Evolutionary conservation across 1,140 invertebrate species (phyloP).

Genomic region (Eurosta solidaginis): DNA sequence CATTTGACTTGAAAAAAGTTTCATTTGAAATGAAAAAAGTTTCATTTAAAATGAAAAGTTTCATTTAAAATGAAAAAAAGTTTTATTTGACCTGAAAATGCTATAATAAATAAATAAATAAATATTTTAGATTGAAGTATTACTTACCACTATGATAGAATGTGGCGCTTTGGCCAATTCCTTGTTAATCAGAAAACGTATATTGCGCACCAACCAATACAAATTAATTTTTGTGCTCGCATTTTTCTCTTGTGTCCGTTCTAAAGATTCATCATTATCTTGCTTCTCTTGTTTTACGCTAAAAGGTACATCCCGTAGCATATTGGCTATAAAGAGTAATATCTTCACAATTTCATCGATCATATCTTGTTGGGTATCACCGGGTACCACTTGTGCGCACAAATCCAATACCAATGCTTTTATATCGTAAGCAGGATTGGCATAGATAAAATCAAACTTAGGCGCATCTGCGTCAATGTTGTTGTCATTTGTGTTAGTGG

Average conservation of each 20-base stretch:
- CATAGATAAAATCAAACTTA: slow-evolving; percentile 65
- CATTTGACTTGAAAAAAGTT: too few relatives aligned
- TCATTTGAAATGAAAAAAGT: too few relatives aligned
- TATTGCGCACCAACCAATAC: slow-evolving; percentile 65
- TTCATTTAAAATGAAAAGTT: too few relatives aligned
- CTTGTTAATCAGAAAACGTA: slow-evolving; percentile 66
- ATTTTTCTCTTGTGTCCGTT: not conserved
- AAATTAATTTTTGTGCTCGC: slow-evolving; percentile 54
- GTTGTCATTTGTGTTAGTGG: not conserved
- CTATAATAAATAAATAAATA: not conserved
- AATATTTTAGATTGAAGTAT: not conserved
- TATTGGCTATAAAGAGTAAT: slow-evolving; percentile 70
- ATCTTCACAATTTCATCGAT: slow-evolving; percentile 75
- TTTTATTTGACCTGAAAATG: too few relatives aligned
- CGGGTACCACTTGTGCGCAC: slow-evolving; percentile 72
- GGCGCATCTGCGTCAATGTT: not conserved
- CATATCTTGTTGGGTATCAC: slow-evolving; percentile 64
- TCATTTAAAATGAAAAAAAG: too few relatives aligned
- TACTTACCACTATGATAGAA: slow-evolving; percentile 61
- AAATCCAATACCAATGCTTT: slow-evolving; percentile 74
- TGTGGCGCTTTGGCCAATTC: slow-evolving; percentile 65
- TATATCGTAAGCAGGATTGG: slow-evolving; percentile 65
- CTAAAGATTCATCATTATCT: not conserved
- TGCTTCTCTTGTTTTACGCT: slow-evolving; percentile 45
- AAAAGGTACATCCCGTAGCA: slow-evolving; percentile 63